Evolutionary conservation across 2,888 invertebrate genomes (phyloP), one percentile per base, ranked within the genome.

Genomic region (Acheta domesticus): DNA sequence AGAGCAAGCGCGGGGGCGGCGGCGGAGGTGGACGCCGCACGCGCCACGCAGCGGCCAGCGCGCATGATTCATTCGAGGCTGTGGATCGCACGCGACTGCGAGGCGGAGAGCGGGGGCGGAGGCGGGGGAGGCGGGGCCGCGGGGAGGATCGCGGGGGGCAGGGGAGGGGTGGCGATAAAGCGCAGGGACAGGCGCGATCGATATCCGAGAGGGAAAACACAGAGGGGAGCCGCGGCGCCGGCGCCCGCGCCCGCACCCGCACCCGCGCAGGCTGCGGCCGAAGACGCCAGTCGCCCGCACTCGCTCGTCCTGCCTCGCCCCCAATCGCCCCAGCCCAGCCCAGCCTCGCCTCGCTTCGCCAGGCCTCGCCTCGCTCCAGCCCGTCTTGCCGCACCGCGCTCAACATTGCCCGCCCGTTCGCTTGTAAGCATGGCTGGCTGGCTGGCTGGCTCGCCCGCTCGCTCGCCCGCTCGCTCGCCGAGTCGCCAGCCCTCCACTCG

Each of bases 161-260:
- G 62, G n/a, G 62, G 16, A 11, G 62, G 16, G n/a, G 62, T 16
- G 14, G 62, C 62, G n/a, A 62, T 62, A 62, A 62, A 62, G 62
- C 62, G n/a, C 16, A 8, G 16, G 62, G 62, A 62, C 62, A 62
- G 16, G n/a, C 62, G 62, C 62, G 62, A 62, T 62, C 62, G 62
- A 62, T 62, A 16, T 62, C n/a, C 62, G 62, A 62, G 62, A 62
- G 62, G 62, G 62, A 62, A 62, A 62, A 62, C 62, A 62, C 62
- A 62, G 16, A 16, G 16, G 62, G 62, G 62, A 19, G 62, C 62
- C 62, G 62, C 62, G 16, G 16, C 14, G 16, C 16, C 62, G 14
- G 4, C 62, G n/a, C 62, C 62, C 62, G 62, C 62, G n/a, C 62
- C 62, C 62, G 62, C 62, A 36, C 36, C 5, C 36, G 36, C 36